These are phyloP conservation scores for Amphimedon queenslandica DNA, from an alignment of 37 sponge, comb jelly and placozoan species.

Conservation along the genomic window DNA sequence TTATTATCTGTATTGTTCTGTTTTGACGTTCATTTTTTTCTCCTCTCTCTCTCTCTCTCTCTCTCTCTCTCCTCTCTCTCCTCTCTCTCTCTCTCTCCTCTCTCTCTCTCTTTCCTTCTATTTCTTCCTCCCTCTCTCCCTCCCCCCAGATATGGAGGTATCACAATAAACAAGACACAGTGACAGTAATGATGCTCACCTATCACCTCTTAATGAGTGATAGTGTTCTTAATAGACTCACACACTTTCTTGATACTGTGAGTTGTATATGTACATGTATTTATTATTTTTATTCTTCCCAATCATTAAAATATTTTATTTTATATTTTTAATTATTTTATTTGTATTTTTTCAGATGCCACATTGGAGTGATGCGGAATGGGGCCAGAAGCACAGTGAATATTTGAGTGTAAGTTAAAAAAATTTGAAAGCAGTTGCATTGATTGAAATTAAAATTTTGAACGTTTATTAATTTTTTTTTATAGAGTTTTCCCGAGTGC, in stretches of 20 bases:
- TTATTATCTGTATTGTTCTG: not conserved
- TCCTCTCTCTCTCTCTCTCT: not conserved
- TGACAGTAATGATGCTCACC: not conserved
- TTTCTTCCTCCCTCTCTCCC: constrained; percentile 33
- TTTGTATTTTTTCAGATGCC: too few species aligned
- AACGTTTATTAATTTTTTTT: too few species aligned
- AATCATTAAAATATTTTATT: too few species aligned
- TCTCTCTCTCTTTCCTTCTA: constrained; percentile 46
- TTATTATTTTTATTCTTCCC: not conserved
- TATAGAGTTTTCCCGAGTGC: too few species aligned
- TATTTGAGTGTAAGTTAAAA: constrained; percentile 40
- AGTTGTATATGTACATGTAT: not conserved
- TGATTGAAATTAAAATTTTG: too few species aligned
- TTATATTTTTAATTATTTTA: too few species aligned
- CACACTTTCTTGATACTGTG: not conserved
- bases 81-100: constrained; percentile 18
- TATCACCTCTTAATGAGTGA: not conserved
- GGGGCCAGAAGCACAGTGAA: constrained; percentile 32
- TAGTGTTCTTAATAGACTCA: not conserved
- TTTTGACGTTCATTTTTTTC: not conserved
- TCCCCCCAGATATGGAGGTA: not conserved
- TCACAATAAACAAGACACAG: not conserved
- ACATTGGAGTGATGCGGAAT: constrained; percentile 48
- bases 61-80: constrained; percentile 48
- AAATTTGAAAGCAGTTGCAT: too few species aligned